These are phyloP conservation scores for Lagopus muta DNA, from an alignment of 2,113 vertebrate species.

Conservation along the genomic window DNA sequence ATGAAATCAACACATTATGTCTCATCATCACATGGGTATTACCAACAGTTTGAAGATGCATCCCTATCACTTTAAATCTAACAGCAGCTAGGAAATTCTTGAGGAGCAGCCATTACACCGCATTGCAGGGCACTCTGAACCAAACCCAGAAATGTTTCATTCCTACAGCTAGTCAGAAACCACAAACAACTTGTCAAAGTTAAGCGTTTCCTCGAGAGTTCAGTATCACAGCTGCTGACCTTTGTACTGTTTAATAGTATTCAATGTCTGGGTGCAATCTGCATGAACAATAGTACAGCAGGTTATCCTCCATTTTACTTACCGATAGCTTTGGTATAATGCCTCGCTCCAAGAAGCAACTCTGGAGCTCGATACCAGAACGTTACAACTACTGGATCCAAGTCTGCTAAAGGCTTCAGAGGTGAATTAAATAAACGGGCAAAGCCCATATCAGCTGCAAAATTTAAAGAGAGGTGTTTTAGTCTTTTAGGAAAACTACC, in stretches of 20 bases:
- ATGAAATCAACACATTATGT: neutral
- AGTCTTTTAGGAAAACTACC: constrained; percentile 27
- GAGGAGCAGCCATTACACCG: neutral
- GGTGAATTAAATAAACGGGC: constrained; percentile 99
- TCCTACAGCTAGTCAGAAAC: neutral
- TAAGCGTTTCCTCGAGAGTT: neutral
- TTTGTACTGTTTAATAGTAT: neutral
- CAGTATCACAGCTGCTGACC: neutral
- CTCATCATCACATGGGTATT: neutral
- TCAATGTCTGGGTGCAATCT: neutral
- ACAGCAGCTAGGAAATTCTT: neutral
- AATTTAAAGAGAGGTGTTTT: constrained; percentile 61
- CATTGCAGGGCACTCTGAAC: neutral
- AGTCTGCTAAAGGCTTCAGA: constrained; percentile 99
- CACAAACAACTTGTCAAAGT: neutral
- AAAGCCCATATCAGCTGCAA: constrained; percentile 99
- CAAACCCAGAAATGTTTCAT: neutral
- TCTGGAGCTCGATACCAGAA: constrained; percentile 99
- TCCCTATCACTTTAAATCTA: neutral
- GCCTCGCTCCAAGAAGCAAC: constrained; percentile 95
- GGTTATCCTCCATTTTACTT: constrained; percentile 70
- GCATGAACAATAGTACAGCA: neutral
- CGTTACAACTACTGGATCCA: constrained; percentile 99
- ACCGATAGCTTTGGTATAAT: constrained; percentile 99
- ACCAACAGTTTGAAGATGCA: neutral